These are phyloP conservation scores for Zalophus californianus DNA, from an alignment of 2,797 vertebrate genomes.

Conservation along the genomic window DNA sequence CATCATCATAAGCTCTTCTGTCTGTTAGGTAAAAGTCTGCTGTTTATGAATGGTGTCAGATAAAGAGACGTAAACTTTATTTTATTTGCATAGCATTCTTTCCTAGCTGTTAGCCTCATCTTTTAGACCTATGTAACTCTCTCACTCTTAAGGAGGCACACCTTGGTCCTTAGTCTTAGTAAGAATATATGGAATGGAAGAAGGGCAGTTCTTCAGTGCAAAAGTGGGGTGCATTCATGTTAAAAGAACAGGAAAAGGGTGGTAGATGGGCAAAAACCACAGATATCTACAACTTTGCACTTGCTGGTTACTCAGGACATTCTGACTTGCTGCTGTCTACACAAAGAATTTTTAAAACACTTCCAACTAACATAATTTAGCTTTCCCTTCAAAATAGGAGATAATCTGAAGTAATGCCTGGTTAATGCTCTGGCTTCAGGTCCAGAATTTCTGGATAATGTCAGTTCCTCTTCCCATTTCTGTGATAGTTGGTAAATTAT, in stretches of 20 bases:
- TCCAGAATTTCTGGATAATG: constrained; percentile 36
- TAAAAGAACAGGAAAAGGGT: not conserved
- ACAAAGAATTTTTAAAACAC: constrained; percentile 17
- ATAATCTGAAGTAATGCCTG: not conserved
- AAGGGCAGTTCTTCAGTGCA: not conserved
- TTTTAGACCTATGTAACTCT: not conserved
- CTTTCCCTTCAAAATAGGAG: not conserved
- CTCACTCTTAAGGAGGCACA: not conserved
- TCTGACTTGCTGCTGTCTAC: constrained; percentile 5
- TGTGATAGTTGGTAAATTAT: constrained; percentile 29
- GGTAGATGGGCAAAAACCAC: not conserved
- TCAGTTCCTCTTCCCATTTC: constrained; percentile 31
- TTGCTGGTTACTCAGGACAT: constrained; percentile 1
- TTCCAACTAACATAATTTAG: constrained; percentile 45
- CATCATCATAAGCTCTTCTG: not conserved
- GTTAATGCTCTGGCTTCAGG: constrained; percentile 1
- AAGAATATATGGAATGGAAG: not conserved
- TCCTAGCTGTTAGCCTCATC: not conserved
- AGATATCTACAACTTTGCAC: not conserved
- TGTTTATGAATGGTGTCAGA: not conserved
- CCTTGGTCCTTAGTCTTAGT: not conserved
- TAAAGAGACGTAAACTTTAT: not conserved
- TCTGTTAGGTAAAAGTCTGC: not conserved
- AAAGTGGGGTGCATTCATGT: not conserved
- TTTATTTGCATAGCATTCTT: not conserved